Percentiles rank a stretch among this genome's conserved stretches.
Evolutionary conservation across 2,113 vertebrate genomes (phyloP).

Genomic region (Nothoprocta pentlandii): DNA sequence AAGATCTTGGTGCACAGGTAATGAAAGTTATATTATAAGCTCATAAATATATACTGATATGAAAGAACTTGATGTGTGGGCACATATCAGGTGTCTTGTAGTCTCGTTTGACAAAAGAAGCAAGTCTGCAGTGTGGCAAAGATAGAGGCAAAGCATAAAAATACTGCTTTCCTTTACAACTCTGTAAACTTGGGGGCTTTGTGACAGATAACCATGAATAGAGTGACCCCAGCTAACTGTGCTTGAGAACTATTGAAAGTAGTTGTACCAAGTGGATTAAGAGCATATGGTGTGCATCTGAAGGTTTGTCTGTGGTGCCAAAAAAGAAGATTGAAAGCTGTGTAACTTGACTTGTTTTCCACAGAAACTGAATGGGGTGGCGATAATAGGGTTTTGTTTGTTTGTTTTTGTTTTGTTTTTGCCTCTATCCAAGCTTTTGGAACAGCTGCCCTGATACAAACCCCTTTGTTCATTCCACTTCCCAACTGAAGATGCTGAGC

Average conservation of each 20-base stretch:
- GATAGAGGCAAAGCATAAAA: background rate
- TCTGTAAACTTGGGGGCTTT: too few species aligned
- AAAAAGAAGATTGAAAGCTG: background rate
- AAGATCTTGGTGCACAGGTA: conserved; percentile 95
- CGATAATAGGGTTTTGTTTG: background rate
- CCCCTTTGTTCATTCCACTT: background rate
- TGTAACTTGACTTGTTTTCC: background rate
- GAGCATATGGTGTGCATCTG: background rate
- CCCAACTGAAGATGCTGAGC: background rate
- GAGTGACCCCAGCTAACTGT: background rate
- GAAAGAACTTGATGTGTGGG: background rate
- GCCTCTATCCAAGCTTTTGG: background rate
- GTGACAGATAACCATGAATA: background rate
- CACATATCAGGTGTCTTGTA: background rate
- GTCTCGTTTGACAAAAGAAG: background rate
- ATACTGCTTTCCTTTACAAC: background rate
- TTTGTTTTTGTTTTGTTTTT: background rate
- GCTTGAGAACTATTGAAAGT: background rate
- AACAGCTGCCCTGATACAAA: background rate
- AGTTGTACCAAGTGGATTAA: background rate
- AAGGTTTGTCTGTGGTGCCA: background rate
- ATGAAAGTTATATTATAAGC: background rate
- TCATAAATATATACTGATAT: background rate
- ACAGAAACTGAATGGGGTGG: background rate
- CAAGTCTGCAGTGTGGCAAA: background rate